Percentiles rank a stretch among this genome's conserved stretches.
Evolutionary conservation across 2,797 vertebrate species (phyloP).

Genomic region (Hippocampus kuda): DNA sequence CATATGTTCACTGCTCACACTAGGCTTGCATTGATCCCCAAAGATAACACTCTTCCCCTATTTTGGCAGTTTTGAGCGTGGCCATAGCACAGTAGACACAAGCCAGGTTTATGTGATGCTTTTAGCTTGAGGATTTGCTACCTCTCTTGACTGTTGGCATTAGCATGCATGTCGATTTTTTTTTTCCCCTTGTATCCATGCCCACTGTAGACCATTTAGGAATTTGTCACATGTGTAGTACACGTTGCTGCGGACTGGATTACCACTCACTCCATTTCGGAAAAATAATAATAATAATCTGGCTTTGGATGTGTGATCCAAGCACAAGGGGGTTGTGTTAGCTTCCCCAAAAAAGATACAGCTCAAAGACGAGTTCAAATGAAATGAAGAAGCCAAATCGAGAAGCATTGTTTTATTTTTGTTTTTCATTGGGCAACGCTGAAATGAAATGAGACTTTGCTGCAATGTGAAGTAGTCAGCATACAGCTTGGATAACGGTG

Average conservation of each 20-base stretch:
- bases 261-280: constrained; percentile 48
- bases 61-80: constrained; percentile 24
- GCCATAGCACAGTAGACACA: constrained; percentile 6
- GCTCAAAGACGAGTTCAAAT: constrained; percentile 22
- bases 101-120: constrained; percentile 5
- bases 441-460: no score
- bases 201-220: not conserved
- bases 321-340: constrained; percentile 33
- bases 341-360: constrained; percentile 34
- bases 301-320: constrained; percentile 59
- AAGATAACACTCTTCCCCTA: constrained; percentile 33
- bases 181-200: not conserved
- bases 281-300: constrained; percentile 27
- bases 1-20: constrained; percentile 42
- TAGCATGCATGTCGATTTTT: not conserved
- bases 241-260: constrained; percentile 36
- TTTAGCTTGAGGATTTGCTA: not conserved
- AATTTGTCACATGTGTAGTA: not conserved
- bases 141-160: not conserved
- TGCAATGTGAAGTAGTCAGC: no score
- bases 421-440: no score
- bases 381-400: not conserved
- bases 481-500: no score
- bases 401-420: not conserved
- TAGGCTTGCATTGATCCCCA: constrained; percentile 50